Base-by-base conservation (phyloP, 1,140 invertebrate species). In the Caenorhabditis remanei region DNA sequence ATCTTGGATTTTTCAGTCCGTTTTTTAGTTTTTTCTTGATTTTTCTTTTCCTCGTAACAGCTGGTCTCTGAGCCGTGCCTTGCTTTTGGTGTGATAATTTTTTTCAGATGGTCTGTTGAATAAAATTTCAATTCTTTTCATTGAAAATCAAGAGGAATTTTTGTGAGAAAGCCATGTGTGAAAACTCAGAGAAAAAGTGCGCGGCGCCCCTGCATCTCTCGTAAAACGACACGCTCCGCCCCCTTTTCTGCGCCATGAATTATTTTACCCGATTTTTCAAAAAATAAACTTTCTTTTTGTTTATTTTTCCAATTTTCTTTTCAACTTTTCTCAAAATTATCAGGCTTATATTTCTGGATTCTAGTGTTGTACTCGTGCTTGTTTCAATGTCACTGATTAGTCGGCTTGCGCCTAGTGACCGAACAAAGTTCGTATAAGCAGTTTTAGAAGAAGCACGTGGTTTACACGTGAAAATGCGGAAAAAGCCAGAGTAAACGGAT, bases 11-110 rank as follows among this genome's bases (percentile, higher is more conserved):
- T 50, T 14, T 63, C 32, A 9, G n/a, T 32, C 61, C n/a, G n/a
- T n/a, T 24, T 79, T 14, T 32, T 7, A 50, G 4, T 79, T 50
- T 40, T 75, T 75, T 75, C n/a, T 40, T 40, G 11, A 40, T 9
- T 8, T 43, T 43, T 50, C 40, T n/a, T n/a, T 21, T 2, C 32
- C 32, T 32, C 46, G 46, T 79, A 79, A 50, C 71, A 79, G 71
- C 71, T 79, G 71, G 71, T 79, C 71, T 79, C 71, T 71, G 71
- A 50, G 71, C 71, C 71, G 71, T 79, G 71, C 71, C 71, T 79
- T 79, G 71, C 71, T 79, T 79, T 50, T 50, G 46, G 46, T 79
- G 71, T 79, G 71, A 79, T 79, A 79, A n/a, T n/a, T 21, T 21
- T 11, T 50, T 71, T 71, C 53, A 8, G 71, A 53, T 79, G 71